A percentile compares a stretch with the other conserved stretches of the same genome.
These are phyloP conservation scores for Brachynemurus nebulosus DNA, from an alignment of 2,888 invertebrate genomes.

Conservation along the genomic window DNA sequence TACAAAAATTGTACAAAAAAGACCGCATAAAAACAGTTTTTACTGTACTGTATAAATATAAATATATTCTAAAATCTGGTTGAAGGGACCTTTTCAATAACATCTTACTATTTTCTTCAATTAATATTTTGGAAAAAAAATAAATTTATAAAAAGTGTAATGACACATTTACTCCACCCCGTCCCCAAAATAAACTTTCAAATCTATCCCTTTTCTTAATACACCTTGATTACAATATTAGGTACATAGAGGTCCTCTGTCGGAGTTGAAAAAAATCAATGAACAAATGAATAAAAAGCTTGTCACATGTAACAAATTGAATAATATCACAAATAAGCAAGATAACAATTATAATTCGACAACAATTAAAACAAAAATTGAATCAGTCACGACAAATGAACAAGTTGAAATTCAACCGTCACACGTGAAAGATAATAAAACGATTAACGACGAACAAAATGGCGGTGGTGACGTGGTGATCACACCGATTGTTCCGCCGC, in stretches of 20 bases:
- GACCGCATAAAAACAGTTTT: no score
- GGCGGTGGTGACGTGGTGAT: constrained; percentile 21
- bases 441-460: constrained; percentile 5
- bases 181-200: no score
- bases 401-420: not conserved
- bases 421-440: not conserved
- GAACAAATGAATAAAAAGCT: constrained; percentile 9
- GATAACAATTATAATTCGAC: not conserved
- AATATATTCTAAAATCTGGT: no score
- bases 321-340: not conserved
- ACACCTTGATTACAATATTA: no score
- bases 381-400: not conserved
- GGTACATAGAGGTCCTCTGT: constrained; percentile 44
- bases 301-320: not conserved
- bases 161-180: no score
- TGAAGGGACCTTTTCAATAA: no score
- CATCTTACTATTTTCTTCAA: no score
- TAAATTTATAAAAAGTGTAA: no score
- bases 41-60: no score
- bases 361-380: constrained; percentile 1
- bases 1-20: no score
- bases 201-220: no score
- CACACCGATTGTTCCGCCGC: constrained; percentile 46
- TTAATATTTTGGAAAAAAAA: no score
- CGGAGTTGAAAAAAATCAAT: constrained; percentile 18